Conservation (phyloP, 1,140 invertebrate genomes). For the Rhopalosiphum maidis region DNA sequence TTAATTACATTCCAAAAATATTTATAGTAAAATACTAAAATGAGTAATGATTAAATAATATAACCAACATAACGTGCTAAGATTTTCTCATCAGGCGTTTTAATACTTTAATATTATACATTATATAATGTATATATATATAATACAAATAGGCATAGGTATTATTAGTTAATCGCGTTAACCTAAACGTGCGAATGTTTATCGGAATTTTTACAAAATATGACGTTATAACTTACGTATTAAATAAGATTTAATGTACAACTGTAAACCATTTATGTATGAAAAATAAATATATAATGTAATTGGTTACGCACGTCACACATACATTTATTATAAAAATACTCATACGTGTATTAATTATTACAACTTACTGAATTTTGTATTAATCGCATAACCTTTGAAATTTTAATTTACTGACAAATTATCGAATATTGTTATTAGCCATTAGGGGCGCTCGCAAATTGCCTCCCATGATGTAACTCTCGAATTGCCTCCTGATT, state of each 20-base stretch:
- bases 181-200: background rate
- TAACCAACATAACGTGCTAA: background rate
- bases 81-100: background rate
- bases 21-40: background rate
- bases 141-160: background rate
- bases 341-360: background rate
- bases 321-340: background rate
- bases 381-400: background rate
- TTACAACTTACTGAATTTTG: background rate
- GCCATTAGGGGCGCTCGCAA: no score
- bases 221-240: no score
- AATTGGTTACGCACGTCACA: background rate
- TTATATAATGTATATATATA: no score
- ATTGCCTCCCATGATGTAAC: no score
- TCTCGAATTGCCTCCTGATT: no score
- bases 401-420: background rate
- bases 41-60: slow-evolving; percentile 1
- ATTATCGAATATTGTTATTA: background rate
- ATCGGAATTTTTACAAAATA: background rate
- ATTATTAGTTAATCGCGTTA: background rate
- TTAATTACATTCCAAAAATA: background rate
- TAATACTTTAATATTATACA: no score
- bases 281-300: background rate
- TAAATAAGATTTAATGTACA: no score
- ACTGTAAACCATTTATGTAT: background rate